Percentiles rank a stretch among this genome's conserved stretches.
Conservation (phyloP, 2,888 invertebrate genomes). For the Zaprionus bogoriensis region DNA sequence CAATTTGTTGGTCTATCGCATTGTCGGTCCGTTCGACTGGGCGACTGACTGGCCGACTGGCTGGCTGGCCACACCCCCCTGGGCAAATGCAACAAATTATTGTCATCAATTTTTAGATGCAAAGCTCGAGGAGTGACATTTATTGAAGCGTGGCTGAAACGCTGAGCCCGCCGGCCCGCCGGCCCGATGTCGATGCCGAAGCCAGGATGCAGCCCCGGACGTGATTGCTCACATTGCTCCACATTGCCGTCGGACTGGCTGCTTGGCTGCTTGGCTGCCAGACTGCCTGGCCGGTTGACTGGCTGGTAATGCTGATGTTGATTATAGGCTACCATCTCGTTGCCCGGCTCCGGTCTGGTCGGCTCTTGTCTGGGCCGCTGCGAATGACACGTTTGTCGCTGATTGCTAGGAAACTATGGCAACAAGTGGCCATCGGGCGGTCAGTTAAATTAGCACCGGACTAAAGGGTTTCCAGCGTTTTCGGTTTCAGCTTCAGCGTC, state of each 20-base stretch:
- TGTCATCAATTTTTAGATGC: slow-evolving; percentile 79
- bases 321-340: slow-evolving; percentile 55
- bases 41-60: slow-evolving; percentile 19
- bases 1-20: slow-evolving; percentile 58
- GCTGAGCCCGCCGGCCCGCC: slow-evolving; percentile 43
- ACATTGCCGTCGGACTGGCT: slow-evolving; percentile 53
- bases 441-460: slow-evolving; percentile 60
- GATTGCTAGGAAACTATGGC: slow-evolving; percentile 70
- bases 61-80: slow-evolving; percentile 62
- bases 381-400: slow-evolving; percentile 70
- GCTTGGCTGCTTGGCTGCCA: slow-evolving; percentile 24
- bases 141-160: slow-evolving; percentile 73
- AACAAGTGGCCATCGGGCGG: slow-evolving; percentile 67
- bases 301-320: slow-evolving; percentile 62
- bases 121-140: slow-evolving; percentile 79
- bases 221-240: slow-evolving; percentile 65
- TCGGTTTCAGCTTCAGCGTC: slow-evolving; percentile 37
- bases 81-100: slow-evolving; percentile 76
- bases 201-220: slow-evolving; percentile 64
- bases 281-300: not conserved
- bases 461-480: slow-evolving; percentile 29
- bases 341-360: not conserved
- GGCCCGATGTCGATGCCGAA: slow-evolving; percentile 1
- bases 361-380: slow-evolving; percentile 11
- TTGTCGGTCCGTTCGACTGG: slow-evolving; percentile 7